Evolutionary conservation across 2,888 invertebrate species (phyloP).

Genomic region (Falcaria lacertinaria): DNA sequence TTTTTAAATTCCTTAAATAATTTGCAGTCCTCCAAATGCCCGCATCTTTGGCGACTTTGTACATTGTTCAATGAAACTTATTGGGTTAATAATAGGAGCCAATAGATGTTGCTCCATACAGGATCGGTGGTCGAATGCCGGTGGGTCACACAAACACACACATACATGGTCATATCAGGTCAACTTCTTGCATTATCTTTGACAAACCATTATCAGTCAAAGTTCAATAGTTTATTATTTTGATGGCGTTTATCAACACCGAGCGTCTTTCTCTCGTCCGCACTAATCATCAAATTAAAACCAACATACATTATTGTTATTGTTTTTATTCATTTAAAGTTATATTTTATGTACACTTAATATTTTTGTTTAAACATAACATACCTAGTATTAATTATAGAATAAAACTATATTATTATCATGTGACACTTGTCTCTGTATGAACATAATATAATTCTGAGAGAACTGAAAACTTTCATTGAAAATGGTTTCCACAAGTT

Average conservation of each 20-base stretch:
- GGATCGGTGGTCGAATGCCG: slow-evolving; percentile 19
- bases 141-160: slow-evolving; percentile 1
- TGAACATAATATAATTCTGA: no score
- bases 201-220: slow-evolving; percentile 17
- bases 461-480: no score
- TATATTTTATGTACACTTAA: not conserved
- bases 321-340: no score
- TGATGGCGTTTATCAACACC: slow-evolving; percentile 26
- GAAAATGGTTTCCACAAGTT: no score
- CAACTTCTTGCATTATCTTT: not conserved
- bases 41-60: slow-evolving; percentile 51
- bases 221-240: slow-evolving; percentile 25
- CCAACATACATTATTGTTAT: no score
- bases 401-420: no score
- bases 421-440: no score
- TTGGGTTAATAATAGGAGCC: slow-evolving; percentile 8
- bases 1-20: slow-evolving; percentile 41
- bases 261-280: not conserved
- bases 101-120: slow-evolving; percentile 15
- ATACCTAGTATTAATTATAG: no score
- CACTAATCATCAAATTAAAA: not conserved
- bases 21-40: slow-evolving; percentile 38
- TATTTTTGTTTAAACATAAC: no score
- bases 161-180: not conserved
- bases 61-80: slow-evolving; percentile 41